Base-by-base conservation (phyloP, 2,888 invertebrate species). In the Drosophila aldrichi region DNA sequence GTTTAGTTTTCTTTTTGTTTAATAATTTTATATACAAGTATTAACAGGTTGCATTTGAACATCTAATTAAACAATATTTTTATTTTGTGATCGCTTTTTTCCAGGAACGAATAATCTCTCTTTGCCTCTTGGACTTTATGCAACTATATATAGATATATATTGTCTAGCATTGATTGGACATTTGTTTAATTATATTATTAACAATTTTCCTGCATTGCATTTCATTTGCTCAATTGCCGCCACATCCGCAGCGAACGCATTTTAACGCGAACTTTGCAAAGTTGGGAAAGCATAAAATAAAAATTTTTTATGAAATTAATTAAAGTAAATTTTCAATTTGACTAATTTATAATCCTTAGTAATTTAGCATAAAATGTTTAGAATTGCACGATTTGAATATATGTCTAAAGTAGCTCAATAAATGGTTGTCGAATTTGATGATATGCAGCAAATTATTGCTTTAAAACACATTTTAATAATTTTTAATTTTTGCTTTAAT, bases 171-270 rank as follows among this genome's bases (percentile, higher is more conserved):
- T 76, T 77, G 67, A 69, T 79, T 83, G 70, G 67, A 74, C 70
- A 68, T 73, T 71, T 69, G 43, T 49, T 67, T 55, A 55, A 52
- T 67, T 55, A 49, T 18, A 40, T 64, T 60, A 63, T 75, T 74
- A 77, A 82, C 66, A 72, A 68, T 75, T 70, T 48, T 60, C 41
- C 43, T 68, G 63, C 44, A 44, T 71, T 76, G 70, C 18, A 70
- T 68, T 73, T 81, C 18, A 81, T 76, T 88, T 88, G 54, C 73
- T 88, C 61, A 79, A 64, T 54, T 90, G 77, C 67, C 84, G 90
- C 83, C 89, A 88, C 77, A 91, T 89, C 82, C 88, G 70, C 72
- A 91, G 69, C 61, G 91, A 87, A 66, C 87, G 87, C 75, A 91
- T 82, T 69, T 90, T 91, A 58, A 91, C 77, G 74, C 68, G 79